phyloP scores from a whole-genome alignment of 2,888 invertebrate genomes.

The Octonoba sinensis region DNA sequence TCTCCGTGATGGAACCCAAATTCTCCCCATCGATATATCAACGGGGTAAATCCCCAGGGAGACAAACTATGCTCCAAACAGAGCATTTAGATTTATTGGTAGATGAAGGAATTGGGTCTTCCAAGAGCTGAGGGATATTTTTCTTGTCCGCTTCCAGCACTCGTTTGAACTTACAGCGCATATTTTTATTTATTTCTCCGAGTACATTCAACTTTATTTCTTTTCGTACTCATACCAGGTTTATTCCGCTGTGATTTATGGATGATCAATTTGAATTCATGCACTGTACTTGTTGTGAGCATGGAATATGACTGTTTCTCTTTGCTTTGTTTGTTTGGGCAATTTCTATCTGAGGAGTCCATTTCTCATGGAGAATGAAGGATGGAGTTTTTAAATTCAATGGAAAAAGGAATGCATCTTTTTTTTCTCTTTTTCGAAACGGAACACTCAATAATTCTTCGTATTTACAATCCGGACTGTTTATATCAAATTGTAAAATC shows the following conservation, averaged over 20 bases:
- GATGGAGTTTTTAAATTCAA: constrained; percentile 13
- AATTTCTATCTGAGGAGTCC: not conserved
- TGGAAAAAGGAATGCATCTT: not conserved
- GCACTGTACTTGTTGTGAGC: constrained; percentile 7
- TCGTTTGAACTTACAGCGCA: not conserved
- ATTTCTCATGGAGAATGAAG: constrained; percentile 4
- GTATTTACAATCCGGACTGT: too few relatives aligned
- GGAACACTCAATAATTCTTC: too few relatives aligned
- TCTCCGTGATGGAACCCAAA: constrained; percentile 31
- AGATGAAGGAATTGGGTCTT: constrained; percentile 52
- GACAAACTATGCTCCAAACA: constrained; percentile 36
- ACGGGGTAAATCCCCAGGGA: constrained; percentile 29
- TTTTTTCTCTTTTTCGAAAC: too few relatives aligned
- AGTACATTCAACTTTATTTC: constrained; percentile 35
- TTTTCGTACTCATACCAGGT: constrained; percentile 36
- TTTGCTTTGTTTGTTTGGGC: too few relatives aligned
- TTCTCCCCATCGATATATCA: constrained; percentile 56
- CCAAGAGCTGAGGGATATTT: constrained; percentile 7
- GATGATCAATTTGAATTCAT: constrained; percentile 54
- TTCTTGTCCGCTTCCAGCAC: constrained; percentile 15
- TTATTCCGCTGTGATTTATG: constrained; percentile 57
- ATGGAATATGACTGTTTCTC: not conserved
- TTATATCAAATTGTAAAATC: too few relatives aligned
- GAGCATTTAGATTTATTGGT: constrained; percentile 58
- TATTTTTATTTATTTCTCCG: constrained; percentile 7